Evolutionary conservation across 2,113 vertebrate genomes (phyloP), one percentile per base, ranked within the genome.

Genomic region (Chinchilla lanigera): DNA sequence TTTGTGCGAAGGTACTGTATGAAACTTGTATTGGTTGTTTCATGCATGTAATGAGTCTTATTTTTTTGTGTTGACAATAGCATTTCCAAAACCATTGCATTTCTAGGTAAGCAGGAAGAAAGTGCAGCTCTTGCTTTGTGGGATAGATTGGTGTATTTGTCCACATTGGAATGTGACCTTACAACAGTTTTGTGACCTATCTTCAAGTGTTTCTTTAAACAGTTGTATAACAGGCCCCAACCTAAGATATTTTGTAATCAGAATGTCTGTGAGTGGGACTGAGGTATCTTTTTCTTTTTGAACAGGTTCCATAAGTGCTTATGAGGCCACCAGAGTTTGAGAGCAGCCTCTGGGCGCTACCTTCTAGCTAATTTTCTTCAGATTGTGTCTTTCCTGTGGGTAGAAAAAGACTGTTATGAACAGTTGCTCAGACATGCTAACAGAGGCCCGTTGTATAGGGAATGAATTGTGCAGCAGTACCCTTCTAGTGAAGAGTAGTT

Each of bases 371-470:
- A 35, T 81, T 93, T 89, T 96, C 92, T 75, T 88, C 44, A 60
- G 73, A 91, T 86, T 77, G 56, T 84, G 80, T 93, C 92, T 97
- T 86, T 97, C 54, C 52, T 93, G 73, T 89, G 86, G 60, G 67
- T 80, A 20, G 58, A 90, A 69, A 71, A 88, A 14, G 47, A 75
- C 20, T 92, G 17, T 86, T 93, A 30, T 35, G 73, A 97, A 89
- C 54, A 1, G 89, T 67, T 67, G 56, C 96, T 96, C 93, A 96
- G 94, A 95, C 8, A 0, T 86, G 86, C 38, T 67, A 89, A 97
- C 96, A 97, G 96, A 97, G 95, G 80, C 89, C 75, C 77, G 84
- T 97, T 98, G 97, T 98, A 33, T 30, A 65, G 84, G 78, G 91
- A 95, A 75, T 96, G 91, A 96, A 88, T 73, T 94, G 94, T 91